Evolutionary conservation across 2,113 vertebrate species (phyloP).

Genomic region (Macquaria australasica): DNA sequence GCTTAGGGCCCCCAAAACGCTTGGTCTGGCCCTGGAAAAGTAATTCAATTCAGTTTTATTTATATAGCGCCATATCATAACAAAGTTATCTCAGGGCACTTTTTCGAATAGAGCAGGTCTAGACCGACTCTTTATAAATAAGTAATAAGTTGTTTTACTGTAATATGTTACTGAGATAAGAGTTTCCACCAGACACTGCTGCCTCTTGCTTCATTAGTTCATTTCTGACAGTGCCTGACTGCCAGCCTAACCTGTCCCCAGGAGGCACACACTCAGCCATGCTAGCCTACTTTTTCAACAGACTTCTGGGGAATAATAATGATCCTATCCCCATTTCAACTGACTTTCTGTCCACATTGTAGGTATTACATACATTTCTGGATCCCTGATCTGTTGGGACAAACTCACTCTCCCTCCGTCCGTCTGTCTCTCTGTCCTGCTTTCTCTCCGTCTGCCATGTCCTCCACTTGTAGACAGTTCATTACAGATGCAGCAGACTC

Average conservation of each 20-base stretch:
- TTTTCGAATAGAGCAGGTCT: too few species aligned
- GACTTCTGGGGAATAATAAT: constrained; percentile 18
- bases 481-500: constrained; percentile 41
- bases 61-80: too few species aligned
- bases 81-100: too few species aligned
- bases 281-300: constrained; percentile 63
- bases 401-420: neutral
- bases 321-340: constrained; percentile 11
- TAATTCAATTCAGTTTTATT: too few species aligned
- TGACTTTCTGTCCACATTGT: constrained; percentile 34
- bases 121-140: too few species aligned
- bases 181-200: neutral
- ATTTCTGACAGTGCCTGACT: constrained; percentile 34
- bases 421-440: constrained; percentile 7
- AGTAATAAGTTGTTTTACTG: neutral
- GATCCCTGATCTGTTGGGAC: constrained; percentile 19
- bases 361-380: constrained; percentile 18
- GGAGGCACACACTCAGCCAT: constrained; percentile 26
- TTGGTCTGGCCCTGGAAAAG: neutral
- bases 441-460: constrained; percentile 2
- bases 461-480: constrained; percentile 36
- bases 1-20: neutral
- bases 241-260: constrained; percentile 9
- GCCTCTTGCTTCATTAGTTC: constrained; percentile 38
- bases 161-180: neutral